Conservation (phyloP, 37 sponge, comb jelly and placozoan species). For the Agelas oroides region DNA sequence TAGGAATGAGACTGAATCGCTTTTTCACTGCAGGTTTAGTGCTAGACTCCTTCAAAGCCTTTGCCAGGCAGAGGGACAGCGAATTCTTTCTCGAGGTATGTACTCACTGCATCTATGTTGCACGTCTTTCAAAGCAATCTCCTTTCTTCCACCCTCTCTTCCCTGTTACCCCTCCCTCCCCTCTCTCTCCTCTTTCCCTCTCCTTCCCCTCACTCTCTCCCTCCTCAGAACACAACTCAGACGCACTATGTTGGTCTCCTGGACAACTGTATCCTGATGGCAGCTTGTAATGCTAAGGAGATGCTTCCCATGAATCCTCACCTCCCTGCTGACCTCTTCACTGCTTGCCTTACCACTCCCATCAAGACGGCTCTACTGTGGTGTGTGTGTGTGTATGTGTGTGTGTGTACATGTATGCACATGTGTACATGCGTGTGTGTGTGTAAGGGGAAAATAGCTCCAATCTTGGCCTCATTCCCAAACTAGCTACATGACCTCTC, state of each 20-base stretch:
- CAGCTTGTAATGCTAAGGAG: constrained; percentile 88
- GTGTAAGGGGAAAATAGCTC: not conserved
- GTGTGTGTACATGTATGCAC: constrained; percentile 15
- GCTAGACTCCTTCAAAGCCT: constrained; percentile 85
- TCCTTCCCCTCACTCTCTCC: not conserved
- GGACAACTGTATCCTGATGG: constrained; percentile 85
- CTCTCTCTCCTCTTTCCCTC: no score
- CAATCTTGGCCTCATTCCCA: not conserved
- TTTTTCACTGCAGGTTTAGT: constrained; percentile 59
- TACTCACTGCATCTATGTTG: constrained; percentile 20
- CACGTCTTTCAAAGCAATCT: not conserved
- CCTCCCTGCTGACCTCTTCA: constrained; percentile 97
- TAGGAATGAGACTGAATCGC: not conserved
- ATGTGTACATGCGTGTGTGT: not conserved
- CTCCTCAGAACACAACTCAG: not conserved
- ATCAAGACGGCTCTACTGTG: constrained; percentile 83
- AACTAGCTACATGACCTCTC: not conserved
- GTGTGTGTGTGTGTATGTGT: constrained; percentile 43
- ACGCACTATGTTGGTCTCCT: constrained; percentile 37
- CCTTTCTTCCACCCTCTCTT: no score
- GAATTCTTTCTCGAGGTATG: constrained; percentile 60
- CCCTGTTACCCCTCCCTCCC: not conserved
- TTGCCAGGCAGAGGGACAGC: constrained; percentile 87
- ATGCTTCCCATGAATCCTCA: constrained; percentile 93
- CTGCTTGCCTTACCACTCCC: constrained; percentile 95